A percentile compares a stretch with the other conserved stretches of the same genome.
phyloP scores from a whole-genome alignment of 2,113 vertebrate genomes.

The Pterocles orientalis region DNA sequence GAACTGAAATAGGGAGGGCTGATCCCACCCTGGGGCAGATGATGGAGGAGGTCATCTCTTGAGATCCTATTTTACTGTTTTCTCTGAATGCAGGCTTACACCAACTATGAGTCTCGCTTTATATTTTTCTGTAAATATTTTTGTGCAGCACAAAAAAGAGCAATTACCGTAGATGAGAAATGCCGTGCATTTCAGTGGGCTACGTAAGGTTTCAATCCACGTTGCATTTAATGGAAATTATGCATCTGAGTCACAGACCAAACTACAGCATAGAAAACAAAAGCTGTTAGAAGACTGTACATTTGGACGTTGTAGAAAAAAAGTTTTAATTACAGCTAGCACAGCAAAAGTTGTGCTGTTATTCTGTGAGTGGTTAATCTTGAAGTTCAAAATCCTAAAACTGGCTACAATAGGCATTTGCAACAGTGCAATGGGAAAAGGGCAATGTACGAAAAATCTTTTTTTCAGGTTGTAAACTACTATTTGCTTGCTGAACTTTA shows the following conservation, averaged over 20 bases:
- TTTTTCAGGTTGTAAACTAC: neutral
- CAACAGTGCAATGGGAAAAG: neutral
- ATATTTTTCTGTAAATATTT: neutral
- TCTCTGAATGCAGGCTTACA: neutral
- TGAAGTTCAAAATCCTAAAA: neutral
- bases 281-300: neutral
- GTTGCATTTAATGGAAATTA: slow-evolving; percentile 18
- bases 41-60: neutral
- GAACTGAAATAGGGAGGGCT: neutral
- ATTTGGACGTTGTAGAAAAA: neutral
- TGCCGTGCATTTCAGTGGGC: neutral
- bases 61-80: neutral
- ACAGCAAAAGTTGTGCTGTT: neutral
- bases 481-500: neutral
- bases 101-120: neutral
- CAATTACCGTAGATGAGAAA: neutral
- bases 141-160: neutral
- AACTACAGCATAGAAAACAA: neutral
- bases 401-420: neutral
- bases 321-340: neutral
- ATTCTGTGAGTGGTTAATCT: neutral
- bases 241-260: neutral
- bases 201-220: neutral
- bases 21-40: neutral
- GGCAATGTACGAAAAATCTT: neutral